Base-by-base conservation (phyloP, 2,113 vertebrate species). In the Hypocryptadius cinnamomeus region DNA sequence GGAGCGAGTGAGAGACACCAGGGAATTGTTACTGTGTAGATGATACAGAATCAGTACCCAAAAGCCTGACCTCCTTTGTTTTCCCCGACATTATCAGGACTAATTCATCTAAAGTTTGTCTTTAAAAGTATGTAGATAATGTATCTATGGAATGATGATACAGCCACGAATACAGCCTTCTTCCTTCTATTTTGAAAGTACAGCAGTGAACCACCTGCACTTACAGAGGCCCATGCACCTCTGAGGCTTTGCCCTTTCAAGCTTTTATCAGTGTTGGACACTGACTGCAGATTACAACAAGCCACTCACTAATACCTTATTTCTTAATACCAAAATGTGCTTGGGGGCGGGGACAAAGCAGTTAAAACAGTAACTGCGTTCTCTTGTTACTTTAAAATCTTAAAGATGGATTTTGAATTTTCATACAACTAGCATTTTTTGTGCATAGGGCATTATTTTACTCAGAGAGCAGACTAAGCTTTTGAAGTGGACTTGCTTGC, bases 1-100 rank as follows among this genome's bases (percentile, higher is more conserved):
- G 20, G 19, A n/a, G 48, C 0, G 0, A 74, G 57, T 1, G 7
- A 59, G 51, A 68, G 33, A n/a, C 3, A 13, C 5, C 10, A 27
- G 25, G 20, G 8, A 59, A 21, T 5, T 33, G 5, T 28, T 53
- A 31, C 4, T 3, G 0, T 31, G 48, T 68, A 44, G 40, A 10
- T 65, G 30, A 27, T 45, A 28, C 4, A 35, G 48, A 50, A 82
- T 54, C 9, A 7, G 42, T 81, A 54, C 15, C 15, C 23, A 31
- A 53, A 64, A 72, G 10, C 27, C n/a, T 83, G 45, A 73, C 25
- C 3, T 9, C 28, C 28, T 25, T 45, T 68, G n/a, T 79, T 82
- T 91, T 74, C 15, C 47, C 19, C 22, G 57, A 2, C 31, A 12
- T 69, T 69, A 44, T 79, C 11, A 13, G 24, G 50, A 61, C 12